Base-by-base conservation (phyloP, 2,113 vertebrate species). In the Suncus etruscus region DNA sequence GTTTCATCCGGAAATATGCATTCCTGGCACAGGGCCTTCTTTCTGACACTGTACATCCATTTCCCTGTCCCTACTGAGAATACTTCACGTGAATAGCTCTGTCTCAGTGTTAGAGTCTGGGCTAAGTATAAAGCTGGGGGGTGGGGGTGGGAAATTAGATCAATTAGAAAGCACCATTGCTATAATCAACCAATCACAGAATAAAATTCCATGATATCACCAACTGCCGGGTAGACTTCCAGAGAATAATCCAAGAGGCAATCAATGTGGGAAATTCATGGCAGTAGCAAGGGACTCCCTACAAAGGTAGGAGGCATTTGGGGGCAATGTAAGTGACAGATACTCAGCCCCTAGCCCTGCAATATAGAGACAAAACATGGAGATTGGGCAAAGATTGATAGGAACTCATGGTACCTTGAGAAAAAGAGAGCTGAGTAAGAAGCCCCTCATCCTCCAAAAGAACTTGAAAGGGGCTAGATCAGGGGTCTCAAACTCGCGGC, bases 101-200 rank as follows among this genome's bases (percentile, higher is more conserved):
- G 85, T 75, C 68, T 65, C 61, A 77, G 50, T 47, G n/a, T 75
- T 20, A 75, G 31, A 78, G 69, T 58, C 20, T 47, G 86, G 45
- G 12, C 50, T 87, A 66, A 75, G 75, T 78, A 91, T 5, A 5
- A 50, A 27, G 27, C 70, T 84, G 48, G 83, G 16, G 48, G 83
- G 3, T 3, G 3, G 39, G 39, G 39, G 39, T 39, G 39, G 61
- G 47, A 78, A 15, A 87, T 68, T n/a, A 76, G 76, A 51, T 66
- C 76, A 92, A 92, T 16, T 74, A 58, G 50, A 79, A 20, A 11
- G 0, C 39, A 45, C 25, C 6, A 18, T 11, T 63, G 73, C 47
- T 76, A 82, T 39, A 80, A 81, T 20, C 1, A 81, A 31, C 90
- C 90, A 94, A 70, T 90, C 87, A 82, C 50, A 76, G n/a, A 88